Evolutionary conservation across 2,888 invertebrate species (phyloP), one percentile per base, ranked within the genome.

Genomic region (Oligia strigilis): DNA sequence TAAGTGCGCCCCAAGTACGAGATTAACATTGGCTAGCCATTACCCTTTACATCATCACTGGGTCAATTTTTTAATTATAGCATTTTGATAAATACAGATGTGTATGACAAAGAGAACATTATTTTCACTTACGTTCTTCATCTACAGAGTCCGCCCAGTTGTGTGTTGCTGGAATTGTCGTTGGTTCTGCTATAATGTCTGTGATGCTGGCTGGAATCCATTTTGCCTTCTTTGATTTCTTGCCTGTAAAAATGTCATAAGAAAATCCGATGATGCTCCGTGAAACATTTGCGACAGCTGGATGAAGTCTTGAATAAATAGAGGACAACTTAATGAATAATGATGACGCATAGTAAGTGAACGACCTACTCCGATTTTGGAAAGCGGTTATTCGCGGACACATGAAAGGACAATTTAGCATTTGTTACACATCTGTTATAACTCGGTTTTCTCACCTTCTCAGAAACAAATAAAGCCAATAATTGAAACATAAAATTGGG

Each of bases 101-200:
- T 36, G 17, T 60, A 43, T 17, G 52, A 60, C 70, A 71, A 62
- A 82, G 64, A 73, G 49, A 76, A 60, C 23, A 70, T n/a, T 49
- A 74, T 74, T 55, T 77, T 77, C 83, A 95, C 97, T 98, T 97
- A 97, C 98, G 98, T 95, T 98, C 98, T 91, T 98, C 98, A 92
- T 99, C 99, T 90, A 98, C 98, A 92, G 98, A 98, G 91, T 98
- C 98, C 72, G 98, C 99, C 98, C 99, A 99, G 92, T 97, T 97
- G 95, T 97, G 97, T 92, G 97, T 94, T 82, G 97, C 95, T 78
- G 97, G 96, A 81, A 97, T 97, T 80, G 97, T 97, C 76, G 98
- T 98, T 79, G 98, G 97, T 93, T 98, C 98, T 85, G 98, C 98
- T 90, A 99, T 97, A 94, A 99, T 99, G 92, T 98, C 98, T 94